Base-by-base conservation (phyloP, 1,140 invertebrate species). In the Theocolax elegans region DNA sequence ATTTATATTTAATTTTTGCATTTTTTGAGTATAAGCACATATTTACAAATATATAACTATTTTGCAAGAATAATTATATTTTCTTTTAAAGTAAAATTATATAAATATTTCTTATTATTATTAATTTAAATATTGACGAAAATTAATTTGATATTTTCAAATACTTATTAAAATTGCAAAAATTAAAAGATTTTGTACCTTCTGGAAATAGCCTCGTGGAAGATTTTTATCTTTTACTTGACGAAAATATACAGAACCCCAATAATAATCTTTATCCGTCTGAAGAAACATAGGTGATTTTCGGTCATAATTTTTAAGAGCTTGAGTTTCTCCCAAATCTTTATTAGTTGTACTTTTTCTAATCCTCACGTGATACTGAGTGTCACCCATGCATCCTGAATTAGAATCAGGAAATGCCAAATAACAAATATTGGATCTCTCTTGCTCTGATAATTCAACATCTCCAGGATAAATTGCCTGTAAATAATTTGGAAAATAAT, bases 321-420 rank as follows among this genome's bases (percentile, higher is more conserved):
- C 87, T 72, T 79, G 77, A 19, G 87, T 80, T 25, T 83, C 77
- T 54, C 80, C 79, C 3, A 67, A 35, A 19, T 63, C 53, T 48
- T 76, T 75, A 46, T 78, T 74, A 54, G 74, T 75, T 46, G 77
- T 74, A 59, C 72, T 82, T 74, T 91, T 89, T 65, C 90, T 87
- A 72, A 94, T 91, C 68, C 97, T 90, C 77, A 99, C 96, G 80
- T 97, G 95, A 86, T 98, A 99, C 81, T 95, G 94, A 31, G 97
- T 99, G 85, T 99, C 96, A 64, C 97, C 97, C 95, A 98, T 98
- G 83, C 97, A 97, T 48, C 96, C 96, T 51, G 96, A 98, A 86
- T 99, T 99, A 0, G 97, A 99, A 85, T 99, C 98, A 10, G 98
- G 98, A 86, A 99, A 99, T 12, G 97, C 96, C 79, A 99, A 89